phyloP scores from a whole-genome alignment of 2,113 vertebrate genomes.

The Anhinga anhinga region DNA sequence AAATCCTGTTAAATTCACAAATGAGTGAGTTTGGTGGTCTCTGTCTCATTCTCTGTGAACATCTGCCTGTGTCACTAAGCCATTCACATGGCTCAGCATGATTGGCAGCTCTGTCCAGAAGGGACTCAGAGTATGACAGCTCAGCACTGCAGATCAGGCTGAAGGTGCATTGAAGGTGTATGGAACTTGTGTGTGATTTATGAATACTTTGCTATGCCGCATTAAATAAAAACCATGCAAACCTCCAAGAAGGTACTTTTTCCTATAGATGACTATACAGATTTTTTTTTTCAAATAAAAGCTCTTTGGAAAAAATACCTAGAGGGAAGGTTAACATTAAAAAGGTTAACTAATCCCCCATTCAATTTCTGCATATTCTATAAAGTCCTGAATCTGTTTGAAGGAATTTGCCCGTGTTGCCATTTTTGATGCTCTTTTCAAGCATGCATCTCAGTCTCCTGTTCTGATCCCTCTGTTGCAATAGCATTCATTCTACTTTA shows the following conservation, averaged over 20 bases:
- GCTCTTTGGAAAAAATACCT: neutral
- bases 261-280: neutral
- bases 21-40: neutral
- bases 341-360: neutral
- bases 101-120: constrained; percentile 41
- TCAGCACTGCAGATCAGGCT: neutral
- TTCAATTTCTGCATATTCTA: neutral
- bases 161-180: neutral
- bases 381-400: neutral
- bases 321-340: neutral
- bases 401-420: neutral
- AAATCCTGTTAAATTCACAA: neutral
- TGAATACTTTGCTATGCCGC: neutral
- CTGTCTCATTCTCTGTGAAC: neutral
- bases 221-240: neutral
- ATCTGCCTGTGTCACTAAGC: constrained; percentile 30
- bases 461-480: neutral
- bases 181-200: neutral
- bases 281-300: neutral
- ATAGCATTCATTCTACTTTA: neutral
- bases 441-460: neutral
- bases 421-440: neutral
- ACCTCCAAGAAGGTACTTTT: neutral
- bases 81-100: neutral
- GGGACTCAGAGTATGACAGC: neutral